Evolutionary conservation across 2,797 vertebrate genomes (phyloP).

Genomic region (Pangasius krempfi): DNA sequence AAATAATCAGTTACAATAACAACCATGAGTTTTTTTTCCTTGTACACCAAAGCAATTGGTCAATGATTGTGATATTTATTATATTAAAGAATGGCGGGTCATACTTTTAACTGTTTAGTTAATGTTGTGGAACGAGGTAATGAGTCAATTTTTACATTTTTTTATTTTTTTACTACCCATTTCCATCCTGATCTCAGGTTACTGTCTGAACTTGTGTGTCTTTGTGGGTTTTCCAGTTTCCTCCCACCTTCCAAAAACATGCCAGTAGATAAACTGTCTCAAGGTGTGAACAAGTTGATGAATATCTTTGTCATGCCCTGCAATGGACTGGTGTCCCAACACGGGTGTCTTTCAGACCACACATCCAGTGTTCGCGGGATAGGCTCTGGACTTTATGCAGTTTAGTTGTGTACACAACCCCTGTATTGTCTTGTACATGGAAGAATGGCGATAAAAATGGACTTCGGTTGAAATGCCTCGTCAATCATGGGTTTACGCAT

Average conservation of each 20-base stretch:
- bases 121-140: background rate
- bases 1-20: background rate
- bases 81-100: background rate
- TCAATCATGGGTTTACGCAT: background rate
- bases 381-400: background rate
- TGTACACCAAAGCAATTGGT: background rate
- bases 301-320: background rate
- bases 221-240: background rate
- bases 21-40: background rate
- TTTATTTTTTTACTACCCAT: background rate
- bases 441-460: background rate
- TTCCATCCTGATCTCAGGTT: background rate
- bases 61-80: background rate
- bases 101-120: background rate
- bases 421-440: background rate
- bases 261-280: background rate
- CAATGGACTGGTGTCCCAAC: background rate
- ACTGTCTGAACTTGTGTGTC: background rate
- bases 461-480: background rate
- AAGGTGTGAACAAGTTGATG: background rate
- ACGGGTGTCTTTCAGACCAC: background rate
- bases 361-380: background rate
- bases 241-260: background rate
- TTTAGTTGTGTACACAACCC: background rate
- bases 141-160: background rate